These are phyloP conservation scores for Lamprotornis superbus DNA, from an alignment of 2,113 vertebrate species.

Conservation along the genomic window DNA sequence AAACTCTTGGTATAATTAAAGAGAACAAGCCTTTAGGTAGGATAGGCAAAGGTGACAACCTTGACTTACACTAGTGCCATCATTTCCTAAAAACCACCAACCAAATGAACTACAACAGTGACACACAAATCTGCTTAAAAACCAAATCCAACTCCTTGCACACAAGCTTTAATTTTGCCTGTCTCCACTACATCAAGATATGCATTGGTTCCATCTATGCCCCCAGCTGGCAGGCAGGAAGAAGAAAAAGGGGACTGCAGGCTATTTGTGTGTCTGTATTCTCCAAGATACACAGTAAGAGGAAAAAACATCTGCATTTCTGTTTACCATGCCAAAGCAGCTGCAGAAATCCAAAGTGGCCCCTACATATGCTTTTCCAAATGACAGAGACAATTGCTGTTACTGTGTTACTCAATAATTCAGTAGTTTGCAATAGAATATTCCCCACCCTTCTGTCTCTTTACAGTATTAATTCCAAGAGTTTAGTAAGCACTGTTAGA, in stretches of 20 bases:
- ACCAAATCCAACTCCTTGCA: neutral
- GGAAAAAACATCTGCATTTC: neutral
- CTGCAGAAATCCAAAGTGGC: neutral
- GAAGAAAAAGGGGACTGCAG: neutral
- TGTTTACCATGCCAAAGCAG: neutral
- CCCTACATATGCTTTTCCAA: neutral
- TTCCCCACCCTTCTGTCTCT: neutral
- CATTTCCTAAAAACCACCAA: neutral
- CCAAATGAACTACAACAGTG: neutral
- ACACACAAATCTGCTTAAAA: neutral
- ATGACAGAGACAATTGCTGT: neutral
- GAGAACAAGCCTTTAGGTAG: neutral
- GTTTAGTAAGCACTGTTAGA: neutral
- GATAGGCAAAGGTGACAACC: neutral
- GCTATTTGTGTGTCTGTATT: neutral
- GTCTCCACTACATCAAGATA: neutral
- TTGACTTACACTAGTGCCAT: neutral
- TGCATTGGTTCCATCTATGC: neutral
- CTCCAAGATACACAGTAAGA: neutral
- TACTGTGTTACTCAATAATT: neutral
- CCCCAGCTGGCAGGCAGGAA: neutral
- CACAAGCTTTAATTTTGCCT: neutral
- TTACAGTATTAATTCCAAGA: neutral
- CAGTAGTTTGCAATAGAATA: neutral
- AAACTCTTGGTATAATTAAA: neutral